A percentile compares a stretch with the other conserved stretches of the same genome.
phyloP scores from a whole-genome alignment of 2,113 vertebrate genomes.

The Pongo abelii region DNA sequence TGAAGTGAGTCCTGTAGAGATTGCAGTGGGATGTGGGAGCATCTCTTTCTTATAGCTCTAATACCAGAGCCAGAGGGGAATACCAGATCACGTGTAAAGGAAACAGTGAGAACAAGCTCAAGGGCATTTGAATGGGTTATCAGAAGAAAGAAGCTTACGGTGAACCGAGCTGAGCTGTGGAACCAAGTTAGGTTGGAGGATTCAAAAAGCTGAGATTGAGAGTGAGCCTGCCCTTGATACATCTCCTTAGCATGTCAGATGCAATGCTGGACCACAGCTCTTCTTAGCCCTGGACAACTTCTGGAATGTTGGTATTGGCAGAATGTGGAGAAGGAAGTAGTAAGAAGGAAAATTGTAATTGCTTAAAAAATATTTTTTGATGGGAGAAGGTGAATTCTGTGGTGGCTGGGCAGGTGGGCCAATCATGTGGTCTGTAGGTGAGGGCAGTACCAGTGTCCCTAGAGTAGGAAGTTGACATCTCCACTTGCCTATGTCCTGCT shows the following conservation, averaged over 20 bases:
- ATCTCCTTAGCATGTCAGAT: neutral
- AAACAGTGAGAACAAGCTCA: neutral
- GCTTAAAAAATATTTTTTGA: neutral
- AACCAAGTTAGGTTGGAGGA: neutral
- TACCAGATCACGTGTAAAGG: neutral
- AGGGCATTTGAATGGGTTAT: neutral
- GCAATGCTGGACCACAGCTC: neutral
- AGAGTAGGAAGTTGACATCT: neutral
- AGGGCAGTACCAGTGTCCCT: neutral
- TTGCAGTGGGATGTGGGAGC: neutral
- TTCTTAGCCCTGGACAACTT: neutral
- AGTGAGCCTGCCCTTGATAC: neutral
- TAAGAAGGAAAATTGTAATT: neutral
- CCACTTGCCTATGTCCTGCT: neutral
- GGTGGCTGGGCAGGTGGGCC: neutral
- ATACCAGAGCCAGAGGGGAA: neutral
- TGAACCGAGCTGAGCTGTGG: neutral
- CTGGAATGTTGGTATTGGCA: neutral
- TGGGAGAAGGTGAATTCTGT: neutral
- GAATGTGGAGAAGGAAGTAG: neutral
- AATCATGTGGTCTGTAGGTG: neutral
- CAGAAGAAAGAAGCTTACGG: neutral
- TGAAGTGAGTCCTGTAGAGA: neutral
- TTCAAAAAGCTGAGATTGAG: neutral
- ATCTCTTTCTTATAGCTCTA: neutral